phyloP scores from a whole-genome alignment of 2,113 vertebrate species.

The Macquaria ambigua region DNA sequence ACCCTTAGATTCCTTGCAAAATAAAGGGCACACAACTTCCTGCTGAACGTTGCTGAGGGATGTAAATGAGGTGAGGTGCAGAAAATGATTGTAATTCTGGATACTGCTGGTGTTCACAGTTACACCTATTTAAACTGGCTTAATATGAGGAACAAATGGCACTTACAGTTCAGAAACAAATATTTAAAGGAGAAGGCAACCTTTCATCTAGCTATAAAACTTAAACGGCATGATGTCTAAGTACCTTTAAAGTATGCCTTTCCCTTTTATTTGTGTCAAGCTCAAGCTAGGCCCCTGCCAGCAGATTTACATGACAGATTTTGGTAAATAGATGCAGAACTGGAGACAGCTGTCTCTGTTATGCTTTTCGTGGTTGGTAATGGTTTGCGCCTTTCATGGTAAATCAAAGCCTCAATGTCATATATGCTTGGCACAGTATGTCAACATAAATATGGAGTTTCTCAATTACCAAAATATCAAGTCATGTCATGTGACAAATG shows the following conservation, averaged over 20 bases:
- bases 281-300: background rate
- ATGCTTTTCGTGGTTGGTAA: background rate
- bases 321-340: slow-evolving; percentile 11
- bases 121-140: background rate
- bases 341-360: background rate
- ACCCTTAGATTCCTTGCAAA: background rate
- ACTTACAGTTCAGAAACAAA: background rate
- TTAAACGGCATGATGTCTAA: background rate
- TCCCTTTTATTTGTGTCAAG: background rate
- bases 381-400: slow-evolving; percentile 21
- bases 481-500: slow-evolving; percentile 32
- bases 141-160: background rate
- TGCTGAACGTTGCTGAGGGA: background rate
- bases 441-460: slow-evolving; percentile 14
- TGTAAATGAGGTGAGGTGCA: background rate
- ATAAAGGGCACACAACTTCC: background rate
- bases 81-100: background rate
- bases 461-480: slow-evolving; percentile 35
- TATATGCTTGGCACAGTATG: background rate
- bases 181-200: background rate
- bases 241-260: background rate
- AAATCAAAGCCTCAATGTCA: background rate
- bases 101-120: background rate
- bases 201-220: slow-evolving; percentile 14
- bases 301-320: slow-evolving; percentile 1